phyloP scores from a whole-genome alignment of 2,888 invertebrate species.

The Leptodirus hochenwartii region DNA sequence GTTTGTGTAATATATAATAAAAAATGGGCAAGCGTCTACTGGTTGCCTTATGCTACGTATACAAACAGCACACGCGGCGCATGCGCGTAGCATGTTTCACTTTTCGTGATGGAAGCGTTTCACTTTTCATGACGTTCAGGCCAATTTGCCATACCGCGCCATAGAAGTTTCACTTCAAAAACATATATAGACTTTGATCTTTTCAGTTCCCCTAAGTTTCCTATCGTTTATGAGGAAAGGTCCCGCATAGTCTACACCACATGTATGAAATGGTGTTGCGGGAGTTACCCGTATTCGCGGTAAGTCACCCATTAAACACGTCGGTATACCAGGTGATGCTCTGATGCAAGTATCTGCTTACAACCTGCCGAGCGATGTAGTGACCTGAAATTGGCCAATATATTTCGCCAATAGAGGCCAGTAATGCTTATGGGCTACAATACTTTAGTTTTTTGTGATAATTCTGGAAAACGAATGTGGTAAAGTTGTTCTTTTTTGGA shows the following conservation, averaged over 20 bases:
- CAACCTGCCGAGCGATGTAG: constrained; percentile 9
- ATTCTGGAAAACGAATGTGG: constrained; percentile 1
- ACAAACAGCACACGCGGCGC: no score
- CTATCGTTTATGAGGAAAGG: constrained; percentile 5
- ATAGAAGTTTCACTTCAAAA: no score
- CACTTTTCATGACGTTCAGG: no score
- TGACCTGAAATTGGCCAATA: constrained; percentile 14
- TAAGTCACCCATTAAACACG: constrained; percentile 15
- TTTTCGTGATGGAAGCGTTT: no score
- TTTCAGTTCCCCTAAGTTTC: neutral
- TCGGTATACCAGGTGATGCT: constrained; percentile 5
- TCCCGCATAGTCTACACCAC: constrained; percentile 12
- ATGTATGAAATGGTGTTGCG: constrained; percentile 8
- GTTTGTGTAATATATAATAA: no score
- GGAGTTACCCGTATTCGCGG: constrained; percentile 10
- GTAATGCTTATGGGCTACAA: constrained; percentile 6
- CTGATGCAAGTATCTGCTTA: constrained; percentile 11
- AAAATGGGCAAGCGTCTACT: no score
- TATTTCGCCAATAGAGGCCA: constrained; percentile 6
- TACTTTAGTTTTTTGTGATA: constrained; percentile 7
- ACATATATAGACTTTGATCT: neutral
- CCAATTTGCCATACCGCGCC: no score
- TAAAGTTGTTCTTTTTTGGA: constrained; percentile 9
- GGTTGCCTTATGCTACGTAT: no score
- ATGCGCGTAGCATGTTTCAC: no score